Evolutionary conservation across 1,140 invertebrate genomes (phyloP).

Genomic region (Acromyrmex charruanus): DNA sequence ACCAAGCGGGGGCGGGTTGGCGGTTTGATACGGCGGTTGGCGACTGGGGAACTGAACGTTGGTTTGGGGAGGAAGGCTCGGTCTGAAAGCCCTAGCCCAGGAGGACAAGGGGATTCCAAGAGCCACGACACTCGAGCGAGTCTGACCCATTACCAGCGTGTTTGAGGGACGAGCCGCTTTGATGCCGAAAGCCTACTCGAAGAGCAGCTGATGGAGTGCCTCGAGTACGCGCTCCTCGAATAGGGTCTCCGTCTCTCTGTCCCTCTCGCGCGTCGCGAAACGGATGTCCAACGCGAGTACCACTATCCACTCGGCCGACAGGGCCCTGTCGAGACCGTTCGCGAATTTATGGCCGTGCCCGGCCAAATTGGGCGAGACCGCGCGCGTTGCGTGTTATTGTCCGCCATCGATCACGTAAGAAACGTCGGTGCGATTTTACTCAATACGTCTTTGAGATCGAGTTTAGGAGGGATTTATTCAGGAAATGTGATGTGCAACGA

Average conservation of each 20-base stretch:
- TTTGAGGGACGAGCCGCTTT: slow-evolving; percentile 78
- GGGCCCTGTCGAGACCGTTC: slow-evolving; percentile 58
- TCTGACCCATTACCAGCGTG: slow-evolving; percentile 77
- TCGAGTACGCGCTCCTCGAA: slow-evolving; percentile 72
- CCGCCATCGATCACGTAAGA: slow-evolving; percentile 67
- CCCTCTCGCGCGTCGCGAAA: slow-evolving; percentile 37
- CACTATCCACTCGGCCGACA: slow-evolving; percentile 30
- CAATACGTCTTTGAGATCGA: not conserved
- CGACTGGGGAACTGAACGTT: not conserved
- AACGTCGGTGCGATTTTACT: slow-evolving; percentile 37
- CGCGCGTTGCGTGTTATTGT: slow-evolving; percentile 58
- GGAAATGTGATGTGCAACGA: not conserved
- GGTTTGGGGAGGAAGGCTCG: slow-evolving; percentile 55
- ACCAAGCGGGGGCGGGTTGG: not conserved
- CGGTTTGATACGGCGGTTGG: slow-evolving; percentile 46
- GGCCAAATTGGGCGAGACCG: slow-evolving; percentile 59
- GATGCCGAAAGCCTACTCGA: slow-evolving; percentile 79
- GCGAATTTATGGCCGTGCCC: slow-evolving; percentile 68
- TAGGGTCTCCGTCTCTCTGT: slow-evolving; percentile 63
- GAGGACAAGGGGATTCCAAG: slow-evolving; percentile 75
- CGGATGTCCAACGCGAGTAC: slow-evolving; percentile 64
- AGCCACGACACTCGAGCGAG: slow-evolving; percentile 73
- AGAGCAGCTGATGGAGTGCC: slow-evolving; percentile 77
- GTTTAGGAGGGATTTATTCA: not conserved
- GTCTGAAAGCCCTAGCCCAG: slow-evolving; percentile 70